These are phyloP conservation scores for Pemphigus obesinymphae DNA, from an alignment of 1,140 invertebrate genomes.

Conservation along the genomic window DNA sequence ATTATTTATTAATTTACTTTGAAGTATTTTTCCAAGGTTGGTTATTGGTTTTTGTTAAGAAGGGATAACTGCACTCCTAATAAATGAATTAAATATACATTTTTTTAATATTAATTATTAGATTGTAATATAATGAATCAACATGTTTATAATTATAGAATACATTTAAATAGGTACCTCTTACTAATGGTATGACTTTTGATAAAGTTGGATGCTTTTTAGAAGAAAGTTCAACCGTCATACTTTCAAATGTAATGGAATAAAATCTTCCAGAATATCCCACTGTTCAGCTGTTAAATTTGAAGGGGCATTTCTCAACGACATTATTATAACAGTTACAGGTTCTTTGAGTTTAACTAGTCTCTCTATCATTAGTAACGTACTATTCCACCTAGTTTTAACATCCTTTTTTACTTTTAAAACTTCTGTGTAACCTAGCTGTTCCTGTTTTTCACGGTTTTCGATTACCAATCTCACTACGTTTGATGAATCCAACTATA, in stretches of 20 bases:
- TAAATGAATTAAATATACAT: too few relatives aligned
- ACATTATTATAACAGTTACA: background rate
- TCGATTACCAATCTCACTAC: background rate
- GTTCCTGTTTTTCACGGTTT: background rate
- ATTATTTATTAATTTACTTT: too few relatives aligned
- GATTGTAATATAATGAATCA: too few relatives aligned
- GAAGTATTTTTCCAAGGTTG: too few relatives aligned
- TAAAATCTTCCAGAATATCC: background rate
- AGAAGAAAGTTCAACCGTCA: background rate
- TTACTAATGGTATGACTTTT: constrained; percentile 11
- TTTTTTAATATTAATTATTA: too few relatives aligned
- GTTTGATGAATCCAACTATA: background rate
- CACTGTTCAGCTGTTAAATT: background rate
- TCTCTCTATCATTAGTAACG: background rate
- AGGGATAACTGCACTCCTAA: too few relatives aligned
- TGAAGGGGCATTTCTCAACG: background rate
- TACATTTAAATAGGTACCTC: too few relatives aligned
- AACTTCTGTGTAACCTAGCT: background rate
- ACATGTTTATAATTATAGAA: too few relatives aligned
- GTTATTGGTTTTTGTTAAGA: too few relatives aligned
- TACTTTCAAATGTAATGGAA: background rate
- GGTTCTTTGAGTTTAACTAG: background rate
- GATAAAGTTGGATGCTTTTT: background rate
- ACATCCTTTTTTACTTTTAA: background rate
- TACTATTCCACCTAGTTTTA: background rate